Conservation (phyloP, 2,113 vertebrate species). For the Pseudorectes ferrugineus region DNA sequence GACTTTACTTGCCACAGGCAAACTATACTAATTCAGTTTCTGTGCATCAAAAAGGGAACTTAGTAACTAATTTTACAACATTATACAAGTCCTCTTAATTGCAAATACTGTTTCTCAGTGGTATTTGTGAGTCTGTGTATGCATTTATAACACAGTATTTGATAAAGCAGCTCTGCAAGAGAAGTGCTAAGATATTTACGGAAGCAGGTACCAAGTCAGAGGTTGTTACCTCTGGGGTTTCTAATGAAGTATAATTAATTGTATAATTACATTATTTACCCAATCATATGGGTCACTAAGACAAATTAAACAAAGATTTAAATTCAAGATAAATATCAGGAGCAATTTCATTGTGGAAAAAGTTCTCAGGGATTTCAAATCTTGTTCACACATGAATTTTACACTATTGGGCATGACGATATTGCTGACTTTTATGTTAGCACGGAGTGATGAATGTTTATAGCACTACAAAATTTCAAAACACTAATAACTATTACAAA, state of each 20-base stretch:
- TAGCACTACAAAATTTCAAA: neutral
- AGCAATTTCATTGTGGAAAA: neutral
- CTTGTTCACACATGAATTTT: neutral
- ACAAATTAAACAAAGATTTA: neutral
- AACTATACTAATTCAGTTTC: neutral
- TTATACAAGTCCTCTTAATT: neutral
- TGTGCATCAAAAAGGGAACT: neutral
- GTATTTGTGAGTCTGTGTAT: neutral
- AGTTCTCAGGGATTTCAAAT: neutral
- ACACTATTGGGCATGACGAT: neutral
- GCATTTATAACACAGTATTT: neutral
- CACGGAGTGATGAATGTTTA: neutral
- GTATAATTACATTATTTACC: neutral
- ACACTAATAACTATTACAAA: neutral
- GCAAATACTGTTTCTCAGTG: neutral
- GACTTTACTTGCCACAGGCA: neutral
- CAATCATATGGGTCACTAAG: neutral
- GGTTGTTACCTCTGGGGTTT: neutral
- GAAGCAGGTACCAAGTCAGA: neutral
- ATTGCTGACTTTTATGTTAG: neutral
- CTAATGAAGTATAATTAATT: neutral
- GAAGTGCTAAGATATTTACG: neutral
- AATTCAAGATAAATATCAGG: neutral
- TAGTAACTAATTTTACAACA: neutral
- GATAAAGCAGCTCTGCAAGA: neutral